Evolutionary conservation across 2,113 vertebrate species (phyloP).

Genomic region (Gallinago undulata): DNA sequence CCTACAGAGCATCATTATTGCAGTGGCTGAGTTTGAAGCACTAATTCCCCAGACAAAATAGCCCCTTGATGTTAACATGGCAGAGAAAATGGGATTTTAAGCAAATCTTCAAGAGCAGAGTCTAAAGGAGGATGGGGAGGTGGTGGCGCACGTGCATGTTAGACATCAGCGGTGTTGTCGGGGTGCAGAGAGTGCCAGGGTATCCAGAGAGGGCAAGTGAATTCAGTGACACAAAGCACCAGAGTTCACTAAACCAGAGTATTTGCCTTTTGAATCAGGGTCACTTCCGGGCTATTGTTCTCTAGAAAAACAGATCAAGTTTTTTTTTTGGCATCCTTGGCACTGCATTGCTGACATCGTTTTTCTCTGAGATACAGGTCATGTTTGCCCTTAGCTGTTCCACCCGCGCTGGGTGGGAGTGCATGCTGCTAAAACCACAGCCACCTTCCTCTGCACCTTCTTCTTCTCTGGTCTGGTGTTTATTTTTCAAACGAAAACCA

Average conservation of each 20-base stretch:
- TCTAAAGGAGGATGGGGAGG: not conserved
- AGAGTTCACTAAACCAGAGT: not conserved
- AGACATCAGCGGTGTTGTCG: not conserved
- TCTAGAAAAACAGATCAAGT: not conserved
- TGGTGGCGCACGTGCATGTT: not conserved
- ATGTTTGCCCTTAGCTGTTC: not conserved
- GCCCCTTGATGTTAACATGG: not conserved
- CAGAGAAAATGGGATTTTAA: not conserved
- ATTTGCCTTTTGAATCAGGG: not conserved
- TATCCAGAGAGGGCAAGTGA: not conserved
- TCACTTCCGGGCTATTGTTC: not conserved
- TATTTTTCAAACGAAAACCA: not conserved
- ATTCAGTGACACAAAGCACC: not conserved
- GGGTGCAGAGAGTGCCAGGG: not conserved
- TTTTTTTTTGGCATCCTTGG: not conserved
- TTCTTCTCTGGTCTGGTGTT: not conserved
- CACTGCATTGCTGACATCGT: not conserved
- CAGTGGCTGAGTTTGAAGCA: not conserved
- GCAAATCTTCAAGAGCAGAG: not conserved
- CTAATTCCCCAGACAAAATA: not conserved
- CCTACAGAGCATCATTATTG: not conserved
- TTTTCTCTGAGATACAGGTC: fast-evolving
- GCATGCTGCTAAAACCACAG: not conserved
- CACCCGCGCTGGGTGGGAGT: not conserved
- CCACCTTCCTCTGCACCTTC: not conserved